Percentiles rank a stretch among this genome's conserved stretches.
Evolutionary conservation across 2,113 vertebrate genomes (phyloP).

Genomic region (Myrmophylax atrothorax): DNA sequence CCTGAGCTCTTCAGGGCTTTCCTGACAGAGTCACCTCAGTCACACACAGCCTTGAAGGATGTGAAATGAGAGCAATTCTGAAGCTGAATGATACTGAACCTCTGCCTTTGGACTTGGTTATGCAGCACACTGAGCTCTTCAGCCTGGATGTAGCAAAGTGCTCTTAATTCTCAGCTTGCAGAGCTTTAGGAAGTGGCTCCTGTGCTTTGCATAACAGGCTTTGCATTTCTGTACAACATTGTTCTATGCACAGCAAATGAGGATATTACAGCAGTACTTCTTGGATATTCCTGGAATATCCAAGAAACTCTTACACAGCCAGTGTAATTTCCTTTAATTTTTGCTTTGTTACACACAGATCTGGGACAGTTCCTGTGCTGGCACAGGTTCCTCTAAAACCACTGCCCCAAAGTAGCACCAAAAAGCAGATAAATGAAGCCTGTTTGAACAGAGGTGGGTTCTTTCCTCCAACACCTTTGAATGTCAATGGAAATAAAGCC

Average conservation of each 20-base stretch:
- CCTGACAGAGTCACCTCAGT: background rate
- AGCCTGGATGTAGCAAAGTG: background rate
- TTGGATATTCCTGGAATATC: background rate
- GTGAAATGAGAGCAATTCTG: background rate
- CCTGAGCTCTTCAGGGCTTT: background rate
- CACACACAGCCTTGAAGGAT: background rate
- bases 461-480: background rate
- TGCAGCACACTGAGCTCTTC: background rate
- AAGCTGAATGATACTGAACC: background rate
- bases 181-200: background rate
- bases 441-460: background rate
- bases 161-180: background rate
- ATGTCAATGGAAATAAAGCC: background rate
- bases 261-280: background rate
- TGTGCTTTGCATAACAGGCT: background rate
- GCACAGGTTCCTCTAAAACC: background rate
- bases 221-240: background rate
- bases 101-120: background rate
- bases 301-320: background rate
- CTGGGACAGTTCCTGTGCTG: background rate
- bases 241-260: background rate
- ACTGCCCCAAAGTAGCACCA: background rate
- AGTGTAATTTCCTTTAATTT: background rate
- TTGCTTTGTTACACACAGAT: background rate
- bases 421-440: background rate